These are phyloP conservation scores for Silvanus unidentatus DNA, from an alignment of 2,888 invertebrate genomes.

Conservation along the genomic window DNA sequence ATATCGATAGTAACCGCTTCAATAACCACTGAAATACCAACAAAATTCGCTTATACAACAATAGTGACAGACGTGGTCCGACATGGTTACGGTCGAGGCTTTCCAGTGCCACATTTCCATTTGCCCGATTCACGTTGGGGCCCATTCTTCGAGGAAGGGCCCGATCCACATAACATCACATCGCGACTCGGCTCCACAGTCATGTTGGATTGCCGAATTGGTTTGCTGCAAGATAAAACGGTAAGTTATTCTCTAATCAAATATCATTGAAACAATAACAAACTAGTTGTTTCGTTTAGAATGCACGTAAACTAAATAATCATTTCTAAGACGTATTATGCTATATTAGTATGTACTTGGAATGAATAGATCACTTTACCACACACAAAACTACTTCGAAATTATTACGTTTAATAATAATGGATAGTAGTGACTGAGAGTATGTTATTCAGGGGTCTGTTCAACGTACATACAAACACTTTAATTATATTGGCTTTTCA, in stretches of 20 bases:
- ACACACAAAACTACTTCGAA: too few species aligned
- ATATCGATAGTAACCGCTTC: not conserved
- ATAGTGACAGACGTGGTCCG: slow-evolving; percentile 2
- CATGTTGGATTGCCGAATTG: slow-evolving; percentile 54
- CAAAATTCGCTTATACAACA: not conserved
- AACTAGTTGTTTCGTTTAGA: too few species aligned
- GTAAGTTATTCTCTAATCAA: slow-evolving; percentile 40
- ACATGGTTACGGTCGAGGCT: slow-evolving; percentile 1
- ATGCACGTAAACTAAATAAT: too few species aligned
- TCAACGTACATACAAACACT: too few species aligned
- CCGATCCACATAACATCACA: slow-evolving; percentile 51
- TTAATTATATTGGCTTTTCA: too few species aligned
- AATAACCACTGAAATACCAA: not conserved
- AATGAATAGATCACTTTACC: too few species aligned
- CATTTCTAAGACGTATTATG: too few species aligned
- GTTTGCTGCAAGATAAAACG: slow-evolving; percentile 55
- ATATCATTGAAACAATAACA: too few species aligned
- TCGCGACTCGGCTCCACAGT: slow-evolving; percentile 55
- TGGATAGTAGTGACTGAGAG: too few species aligned
- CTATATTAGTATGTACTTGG: too few species aligned
- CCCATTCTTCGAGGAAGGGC: slow-evolving; percentile 57
- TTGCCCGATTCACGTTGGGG: slow-evolving; percentile 52
- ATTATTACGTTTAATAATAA: too few species aligned
- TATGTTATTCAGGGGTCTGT: too few species aligned
- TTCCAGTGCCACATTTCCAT: slow-evolving; percentile 44